These are phyloP conservation scores for Drosophila merina DNA, from an alignment of 2,888 invertebrate genomes.

Conservation along the genomic window DNA sequence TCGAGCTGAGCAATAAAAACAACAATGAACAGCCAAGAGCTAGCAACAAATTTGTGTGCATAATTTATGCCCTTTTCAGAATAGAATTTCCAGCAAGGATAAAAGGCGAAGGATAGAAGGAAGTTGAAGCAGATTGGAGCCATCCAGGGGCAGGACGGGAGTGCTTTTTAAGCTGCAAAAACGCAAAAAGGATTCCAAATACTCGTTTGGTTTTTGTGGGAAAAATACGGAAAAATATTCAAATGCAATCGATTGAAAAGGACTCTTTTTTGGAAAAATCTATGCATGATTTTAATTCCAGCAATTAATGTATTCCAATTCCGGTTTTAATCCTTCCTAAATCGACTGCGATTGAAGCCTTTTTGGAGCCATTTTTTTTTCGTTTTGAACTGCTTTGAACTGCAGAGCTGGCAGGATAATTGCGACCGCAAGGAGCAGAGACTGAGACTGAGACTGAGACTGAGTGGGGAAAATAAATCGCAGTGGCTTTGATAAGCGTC, in stretches of 20 bases:
- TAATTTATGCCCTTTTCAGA: slow-evolving; percentile 58
- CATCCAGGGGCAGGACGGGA: background rate
- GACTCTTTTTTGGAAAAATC: background rate
- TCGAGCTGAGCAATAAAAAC: slow-evolving; percentile 12
- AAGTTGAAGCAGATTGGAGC: slow-evolving; percentile 16
- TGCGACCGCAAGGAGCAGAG: slow-evolving; percentile 6
- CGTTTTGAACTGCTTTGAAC: slow-evolving; percentile 5
- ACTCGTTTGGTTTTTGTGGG: background rate
- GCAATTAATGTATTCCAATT: background rate
- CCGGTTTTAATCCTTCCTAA: background rate
- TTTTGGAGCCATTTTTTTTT: background rate
- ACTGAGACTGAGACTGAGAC: too few relatives aligned
- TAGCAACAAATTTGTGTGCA: slow-evolving; percentile 40
- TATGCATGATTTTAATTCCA: too few relatives aligned
- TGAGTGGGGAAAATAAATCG: slow-evolving; percentile 18
- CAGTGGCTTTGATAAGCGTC: slow-evolving; percentile 55
- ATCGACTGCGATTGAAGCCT: background rate
- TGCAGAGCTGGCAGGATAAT: slow-evolving; percentile 21
- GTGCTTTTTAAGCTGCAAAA: background rate
- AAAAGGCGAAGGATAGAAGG: background rate
- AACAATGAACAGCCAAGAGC: slow-evolving; percentile 26
- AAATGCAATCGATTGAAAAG: background rate
- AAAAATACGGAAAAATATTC: background rate
- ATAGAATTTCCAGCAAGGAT: slow-evolving; percentile 38
- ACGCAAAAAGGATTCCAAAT: slow-evolving; percentile 5